These are phyloP conservation scores for Leucoma salicis DNA, from an alignment of 2,888 invertebrate species.

Conservation along the genomic window DNA sequence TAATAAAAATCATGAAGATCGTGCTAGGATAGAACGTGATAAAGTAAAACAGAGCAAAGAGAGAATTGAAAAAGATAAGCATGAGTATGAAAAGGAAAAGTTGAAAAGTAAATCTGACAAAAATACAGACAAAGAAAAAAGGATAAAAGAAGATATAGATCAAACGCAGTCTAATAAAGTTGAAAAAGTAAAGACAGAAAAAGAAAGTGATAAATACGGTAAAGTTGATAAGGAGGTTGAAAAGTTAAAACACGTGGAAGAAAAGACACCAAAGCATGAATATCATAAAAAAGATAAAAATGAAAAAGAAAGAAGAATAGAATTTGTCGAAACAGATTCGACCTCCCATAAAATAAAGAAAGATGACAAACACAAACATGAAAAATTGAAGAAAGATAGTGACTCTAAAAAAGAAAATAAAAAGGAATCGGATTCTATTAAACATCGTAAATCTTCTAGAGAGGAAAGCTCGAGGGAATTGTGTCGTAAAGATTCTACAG, in stretches of 20 bases:
- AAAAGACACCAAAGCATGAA: constrained; percentile 69
- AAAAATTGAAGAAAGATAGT: constrained; percentile 62
- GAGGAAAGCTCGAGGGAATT: constrained; percentile 70
- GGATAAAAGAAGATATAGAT: constrained; percentile 48
- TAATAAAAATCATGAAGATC: constrained; percentile 66
- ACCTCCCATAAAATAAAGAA: constrained; percentile 52
- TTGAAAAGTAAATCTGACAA: constrained; percentile 50
- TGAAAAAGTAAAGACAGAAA: constrained; percentile 47
- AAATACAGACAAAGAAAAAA: constrained; percentile 56
- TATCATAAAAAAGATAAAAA: constrained; percentile 73
- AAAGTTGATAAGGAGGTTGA: constrained; percentile 54
- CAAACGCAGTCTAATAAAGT: constrained; percentile 47
- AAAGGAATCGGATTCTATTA: constrained; percentile 60
- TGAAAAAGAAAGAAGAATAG: constrained; percentile 65
- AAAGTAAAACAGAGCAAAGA: constrained; percentile 60
- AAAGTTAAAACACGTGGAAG: constrained; percentile 57
- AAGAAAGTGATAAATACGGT: constrained; percentile 53
- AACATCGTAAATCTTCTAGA: constrained; percentile 67
- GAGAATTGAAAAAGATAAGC: constrained; percentile 63
- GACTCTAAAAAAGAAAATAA: constrained; percentile 71
- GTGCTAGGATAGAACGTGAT: constrained; percentile 65
- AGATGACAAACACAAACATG: constrained; percentile 77
- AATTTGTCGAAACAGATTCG: constrained; percentile 47
- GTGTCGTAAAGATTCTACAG: constrained; percentile 75
- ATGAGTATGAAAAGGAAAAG: constrained; percentile 44